Base-by-base conservation (phyloP, 2,113 vertebrate species). In the Oxygymnocypris stewartii region DNA sequence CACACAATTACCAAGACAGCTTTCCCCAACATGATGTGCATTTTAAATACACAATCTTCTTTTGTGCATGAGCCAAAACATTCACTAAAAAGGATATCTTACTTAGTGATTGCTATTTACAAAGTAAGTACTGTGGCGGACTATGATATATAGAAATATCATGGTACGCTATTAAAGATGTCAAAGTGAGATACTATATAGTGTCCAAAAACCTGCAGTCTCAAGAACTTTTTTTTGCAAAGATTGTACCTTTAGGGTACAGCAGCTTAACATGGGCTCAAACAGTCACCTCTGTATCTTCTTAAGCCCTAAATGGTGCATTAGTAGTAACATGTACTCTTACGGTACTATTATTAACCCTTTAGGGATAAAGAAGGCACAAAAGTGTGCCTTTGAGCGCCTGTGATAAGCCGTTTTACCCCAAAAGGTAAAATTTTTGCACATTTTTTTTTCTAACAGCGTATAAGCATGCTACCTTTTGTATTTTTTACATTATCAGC, bases 1-100 rank as follows among this genome's bases (percentile, higher is more conserved):
- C 28, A 51, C 47, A 28, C 74, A 44, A 49, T 49, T 76, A 76
- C 54, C 49, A 31, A 42, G 47, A 35, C 76, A 57, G 51, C 57
- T 49, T 76, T 54, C 31, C 28, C 28, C 9, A 54, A 51, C n/a
- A 54, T 54, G 28, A 78, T 14, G 12, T 78, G 76, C 8, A 78
- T 78, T 78, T 77, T 35, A 57, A 78, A 78, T 78, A 20, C 4
- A 31, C 12, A 76, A 76, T 23, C 37, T 77, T 9, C 74, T 28
- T 25, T 28, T 49, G 23, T 74, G 71, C 73, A 75, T 74, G 6
- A 76, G 73, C 13, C 2, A 76, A 49, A 47, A 49, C 44, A 51
- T 49, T 28, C 74, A 77, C 42, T 31, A 31, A 31, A n/a, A 73
- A 23, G 18, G 35, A 42, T 31, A 31, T 31, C 18, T 74, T 74